Evolutionary conservation across 2,888 invertebrate genomes (phyloP).

Genomic region (Nematopogon swammerdamellus): DNA sequence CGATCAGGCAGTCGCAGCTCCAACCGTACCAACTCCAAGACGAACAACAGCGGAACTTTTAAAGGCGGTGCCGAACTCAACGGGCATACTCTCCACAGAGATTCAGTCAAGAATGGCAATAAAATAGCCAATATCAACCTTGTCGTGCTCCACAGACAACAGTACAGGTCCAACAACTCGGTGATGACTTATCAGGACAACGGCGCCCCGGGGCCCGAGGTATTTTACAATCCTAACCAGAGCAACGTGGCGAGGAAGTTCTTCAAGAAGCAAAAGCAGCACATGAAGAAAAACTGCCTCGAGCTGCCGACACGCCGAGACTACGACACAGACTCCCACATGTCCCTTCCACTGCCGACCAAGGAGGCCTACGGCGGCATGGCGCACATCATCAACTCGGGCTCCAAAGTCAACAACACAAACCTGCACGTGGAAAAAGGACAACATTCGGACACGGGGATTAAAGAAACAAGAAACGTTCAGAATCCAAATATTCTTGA

Average conservation of each 20-base stretch:
- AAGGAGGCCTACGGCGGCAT: conserved; percentile 49
- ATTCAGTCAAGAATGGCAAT: conserved; percentile 33
- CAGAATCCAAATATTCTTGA: conserved; percentile 64
- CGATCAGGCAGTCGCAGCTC: conserved; percentile 67
- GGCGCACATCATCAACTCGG: conserved; percentile 63
- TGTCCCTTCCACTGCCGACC: conserved; percentile 46
- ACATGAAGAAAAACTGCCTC: conserved; percentile 71
- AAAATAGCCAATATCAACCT: conserved; percentile 65
- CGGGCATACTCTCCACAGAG: conserved; percentile 44
- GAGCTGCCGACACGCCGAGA: conserved; percentile 62
- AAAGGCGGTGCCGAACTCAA: conserved; percentile 64
- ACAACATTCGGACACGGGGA: conserved; percentile 35
- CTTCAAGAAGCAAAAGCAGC: conserved; percentile 80
- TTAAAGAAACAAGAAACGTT: conserved; percentile 54
- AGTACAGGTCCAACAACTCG: conserved; percentile 67
- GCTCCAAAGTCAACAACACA: conserved; percentile 77
- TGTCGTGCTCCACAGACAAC: conserved; percentile 67
- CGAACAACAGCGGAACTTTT: conserved; percentile 60
- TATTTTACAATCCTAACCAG: conserved; percentile 92
- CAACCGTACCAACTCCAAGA: conserved; percentile 63
- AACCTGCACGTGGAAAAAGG: conserved; percentile 69
- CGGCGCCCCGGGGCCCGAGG: conserved; percentile 60
- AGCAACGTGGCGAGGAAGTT: conserved; percentile 91
- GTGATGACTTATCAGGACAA: conserved; percentile 62
- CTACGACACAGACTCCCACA: conserved; percentile 50